Evolutionary conservation across 1,140 invertebrate genomes (phyloP).

Genomic region (Forficula auricularia): DNA sequence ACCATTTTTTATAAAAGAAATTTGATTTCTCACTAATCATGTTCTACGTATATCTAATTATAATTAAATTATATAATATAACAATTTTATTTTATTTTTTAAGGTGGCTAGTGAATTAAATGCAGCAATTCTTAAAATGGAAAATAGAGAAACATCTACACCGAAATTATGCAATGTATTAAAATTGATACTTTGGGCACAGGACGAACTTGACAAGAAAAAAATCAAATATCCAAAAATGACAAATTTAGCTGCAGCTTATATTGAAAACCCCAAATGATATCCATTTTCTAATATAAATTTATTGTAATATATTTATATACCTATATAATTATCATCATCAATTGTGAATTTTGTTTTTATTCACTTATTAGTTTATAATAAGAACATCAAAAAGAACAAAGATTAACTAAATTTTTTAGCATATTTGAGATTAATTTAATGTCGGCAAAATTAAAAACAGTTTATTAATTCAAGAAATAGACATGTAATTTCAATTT

Average conservation of each 20-base stretch:
- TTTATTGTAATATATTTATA: slow-evolving; percentile 19
- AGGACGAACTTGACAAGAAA: slow-evolving; percentile 85
- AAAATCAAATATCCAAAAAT: slow-evolving; percentile 86
- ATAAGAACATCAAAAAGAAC: too few relatives aligned
- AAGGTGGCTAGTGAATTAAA: slow-evolving; percentile 94
- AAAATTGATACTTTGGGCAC: slow-evolving; percentile 86
- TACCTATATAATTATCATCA: slow-evolving; percentile 5
- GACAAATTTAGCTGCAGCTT: slow-evolving; percentile 67
- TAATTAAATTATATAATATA: slow-evolving; percentile 4
- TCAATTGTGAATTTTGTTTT: background rate
- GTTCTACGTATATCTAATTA: slow-evolving; percentile 7
- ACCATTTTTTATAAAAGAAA: too few relatives aligned
- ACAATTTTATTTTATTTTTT: slow-evolving; percentile 22
- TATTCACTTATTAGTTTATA: slow-evolving; percentile 2
- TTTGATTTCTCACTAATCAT: too few relatives aligned
- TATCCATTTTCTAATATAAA: too few relatives aligned
- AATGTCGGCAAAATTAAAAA: too few relatives aligned
- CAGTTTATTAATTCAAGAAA: too few relatives aligned
- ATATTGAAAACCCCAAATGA: slow-evolving; percentile 57
- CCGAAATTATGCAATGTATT: slow-evolving; percentile 79
- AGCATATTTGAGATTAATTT: too few relatives aligned
- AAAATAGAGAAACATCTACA: slow-evolving; percentile 73
- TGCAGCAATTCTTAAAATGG: slow-evolving; percentile 82
- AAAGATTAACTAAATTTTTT: too few relatives aligned
- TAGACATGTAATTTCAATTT: too few relatives aligned